Evolutionary conservation across 2,113 vertebrate species (phyloP).

Genomic region (Odontesthes bonariensis): DNA sequence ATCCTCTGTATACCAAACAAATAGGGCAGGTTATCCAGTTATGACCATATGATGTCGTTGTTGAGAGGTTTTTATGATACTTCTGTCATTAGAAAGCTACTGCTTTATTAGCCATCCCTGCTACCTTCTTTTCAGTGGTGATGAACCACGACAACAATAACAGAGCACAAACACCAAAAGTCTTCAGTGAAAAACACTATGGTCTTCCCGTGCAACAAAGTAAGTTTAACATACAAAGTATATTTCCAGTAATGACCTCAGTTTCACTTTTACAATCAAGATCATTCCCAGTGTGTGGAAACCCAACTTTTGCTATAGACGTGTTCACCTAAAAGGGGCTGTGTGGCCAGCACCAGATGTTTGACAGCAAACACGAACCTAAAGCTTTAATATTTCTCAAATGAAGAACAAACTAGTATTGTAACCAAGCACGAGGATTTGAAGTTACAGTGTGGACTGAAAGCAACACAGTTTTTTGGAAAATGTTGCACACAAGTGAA

Average conservation of each 20-base stretch:
- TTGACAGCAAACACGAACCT: neutral
- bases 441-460: neutral
- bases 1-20: conserved; percentile 85
- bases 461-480: neutral
- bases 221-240: no score
- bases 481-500: no score
- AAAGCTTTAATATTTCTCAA: neutral
- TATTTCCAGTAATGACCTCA: no score
- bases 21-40: neutral
- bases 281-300: neutral
- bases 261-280: neutral
- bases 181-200: no score
- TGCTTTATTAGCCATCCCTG: neutral
- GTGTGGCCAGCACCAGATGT: no score
- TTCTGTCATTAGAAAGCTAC: neutral
- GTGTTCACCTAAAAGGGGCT: no score
- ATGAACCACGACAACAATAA: neutral
- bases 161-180: neutral
- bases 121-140: neutral
- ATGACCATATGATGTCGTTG: neutral
- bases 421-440: no score
- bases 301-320: neutral
- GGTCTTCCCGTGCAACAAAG: no score
- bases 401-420: neutral
- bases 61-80: neutral